These are phyloP conservation scores for Sylvilagus bachmani DNA, from an alignment of 2,113 vertebrate species.

Conservation along the genomic window DNA sequence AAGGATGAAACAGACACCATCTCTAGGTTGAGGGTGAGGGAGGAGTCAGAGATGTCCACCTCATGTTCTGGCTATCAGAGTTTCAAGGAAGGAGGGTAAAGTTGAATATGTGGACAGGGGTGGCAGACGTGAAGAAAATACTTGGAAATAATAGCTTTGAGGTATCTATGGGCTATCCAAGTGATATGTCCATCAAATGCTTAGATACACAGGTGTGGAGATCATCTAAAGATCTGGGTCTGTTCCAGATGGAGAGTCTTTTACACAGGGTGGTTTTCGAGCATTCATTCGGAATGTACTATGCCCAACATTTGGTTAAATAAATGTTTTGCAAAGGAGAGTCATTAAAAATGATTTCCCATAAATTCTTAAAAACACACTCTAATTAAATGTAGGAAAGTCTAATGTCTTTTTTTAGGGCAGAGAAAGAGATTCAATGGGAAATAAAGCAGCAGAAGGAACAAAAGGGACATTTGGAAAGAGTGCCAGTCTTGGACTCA, in stretches of 20 bases:
- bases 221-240: neutral
- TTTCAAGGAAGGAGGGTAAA: neutral
- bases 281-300: slow-evolving; percentile 11
- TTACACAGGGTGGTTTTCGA: neutral
- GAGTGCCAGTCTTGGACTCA: neutral
- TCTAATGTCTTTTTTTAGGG: neutral
- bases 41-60: neutral
- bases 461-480: neutral
- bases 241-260: neutral
- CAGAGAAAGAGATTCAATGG: neutral
- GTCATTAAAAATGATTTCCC: neutral
- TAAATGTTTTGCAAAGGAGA: neutral
- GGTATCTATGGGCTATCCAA: neutral
- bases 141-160: neutral
- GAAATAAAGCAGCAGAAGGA: neutral
- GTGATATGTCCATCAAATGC: neutral
- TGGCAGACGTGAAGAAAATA: neutral
- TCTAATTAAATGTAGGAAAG: neutral
- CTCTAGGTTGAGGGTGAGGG: neutral
- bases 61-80: neutral
- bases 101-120: neutral
- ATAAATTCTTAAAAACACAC: slow-evolving; percentile 17
- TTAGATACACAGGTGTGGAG: neutral
- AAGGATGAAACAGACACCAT: neutral
- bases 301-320: neutral